Conservation (phyloP, 1,140 invertebrate genomes). For the Plodia interpunctella region DNA sequence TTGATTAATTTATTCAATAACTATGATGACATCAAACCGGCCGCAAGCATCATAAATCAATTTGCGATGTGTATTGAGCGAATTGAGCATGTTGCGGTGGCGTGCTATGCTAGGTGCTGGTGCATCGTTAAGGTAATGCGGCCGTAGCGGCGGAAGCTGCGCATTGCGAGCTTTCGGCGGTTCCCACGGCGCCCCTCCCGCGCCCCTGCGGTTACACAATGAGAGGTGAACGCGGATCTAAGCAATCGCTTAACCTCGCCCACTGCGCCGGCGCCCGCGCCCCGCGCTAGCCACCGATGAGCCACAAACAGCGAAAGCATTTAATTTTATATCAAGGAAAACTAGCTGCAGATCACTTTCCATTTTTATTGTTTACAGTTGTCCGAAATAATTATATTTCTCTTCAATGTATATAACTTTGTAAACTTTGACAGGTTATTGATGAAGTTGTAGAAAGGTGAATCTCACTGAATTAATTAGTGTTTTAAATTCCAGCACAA, state of each 20-base stretch:
- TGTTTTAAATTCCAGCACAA: no score
- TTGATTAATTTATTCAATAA: neutral
- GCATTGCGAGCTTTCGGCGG: constrained; percentile 69
- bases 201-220: constrained; percentile 64
- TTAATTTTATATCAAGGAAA: constrained; percentile 18
- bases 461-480: no score
- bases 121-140: constrained; percentile 69
- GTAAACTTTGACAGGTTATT: neutral
- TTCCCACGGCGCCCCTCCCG: constrained; percentile 65
- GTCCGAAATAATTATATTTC: neutral
- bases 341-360: constrained; percentile 20
- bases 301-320: constrained; percentile 18
- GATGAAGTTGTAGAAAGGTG: no score
- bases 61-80: constrained; percentile 38
- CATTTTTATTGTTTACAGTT: constrained; percentile 15
- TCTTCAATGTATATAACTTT: constrained; percentile 13
- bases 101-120: constrained; percentile 59
- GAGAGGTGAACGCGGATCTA: constrained; percentile 75
- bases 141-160: constrained; percentile 67
- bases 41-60: constrained; percentile 53
- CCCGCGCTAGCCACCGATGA: constrained; percentile 39
- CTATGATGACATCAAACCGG: no score
- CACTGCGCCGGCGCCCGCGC: constrained; percentile 54
- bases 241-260: constrained; percentile 75
- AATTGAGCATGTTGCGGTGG: constrained; percentile 39